Conservation (phyloP, 2,797 vertebrate species). For the Ispidina picta region DNA sequence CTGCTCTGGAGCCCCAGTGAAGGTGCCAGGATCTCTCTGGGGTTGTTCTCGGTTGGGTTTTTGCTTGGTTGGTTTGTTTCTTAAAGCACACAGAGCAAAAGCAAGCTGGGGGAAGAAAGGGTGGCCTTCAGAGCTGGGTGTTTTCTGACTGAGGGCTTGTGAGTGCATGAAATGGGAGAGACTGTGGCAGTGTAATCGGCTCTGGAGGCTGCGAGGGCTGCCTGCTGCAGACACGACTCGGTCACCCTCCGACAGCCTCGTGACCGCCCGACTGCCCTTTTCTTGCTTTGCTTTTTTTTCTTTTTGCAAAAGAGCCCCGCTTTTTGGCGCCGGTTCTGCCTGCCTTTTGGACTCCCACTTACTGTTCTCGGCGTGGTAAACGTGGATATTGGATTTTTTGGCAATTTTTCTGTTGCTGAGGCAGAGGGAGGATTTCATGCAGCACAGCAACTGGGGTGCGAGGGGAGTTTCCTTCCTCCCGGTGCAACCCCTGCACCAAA, state of each 20-base stretch:
- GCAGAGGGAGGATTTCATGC: background rate
- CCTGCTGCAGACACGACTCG: slow-evolving; percentile 66
- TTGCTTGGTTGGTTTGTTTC: background rate
- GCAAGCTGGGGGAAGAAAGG: background rate
- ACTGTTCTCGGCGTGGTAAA: slow-evolving; percentile 24
- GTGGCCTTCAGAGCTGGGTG: background rate
- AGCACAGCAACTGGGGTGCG: background rate
- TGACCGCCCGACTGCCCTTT: slow-evolving; percentile 60
- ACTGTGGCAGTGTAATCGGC: slow-evolving; percentile 60
- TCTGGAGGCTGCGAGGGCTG: slow-evolving; percentile 64
- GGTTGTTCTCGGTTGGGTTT: too few relatives aligned
- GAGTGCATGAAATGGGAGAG: slow-evolving; percentile 58
- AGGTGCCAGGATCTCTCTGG: background rate
- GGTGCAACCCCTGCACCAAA: background rate
- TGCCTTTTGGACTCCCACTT: slow-evolving; percentile 27
- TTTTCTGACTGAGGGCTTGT: slow-evolving; percentile 62
- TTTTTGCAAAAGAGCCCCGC: slow-evolving; percentile 25
- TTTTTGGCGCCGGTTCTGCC: slow-evolving; percentile 70
- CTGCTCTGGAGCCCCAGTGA: background rate
- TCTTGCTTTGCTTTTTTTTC: background rate
- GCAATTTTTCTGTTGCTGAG: background rate
- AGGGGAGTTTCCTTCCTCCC: background rate
- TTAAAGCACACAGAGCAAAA: background rate
- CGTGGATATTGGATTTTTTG: background rate
- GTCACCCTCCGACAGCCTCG: slow-evolving; percentile 64